Evolutionary conservation across 1,140 invertebrate species (phyloP).

Genomic region (Acromyrmex echinatior): DNA sequence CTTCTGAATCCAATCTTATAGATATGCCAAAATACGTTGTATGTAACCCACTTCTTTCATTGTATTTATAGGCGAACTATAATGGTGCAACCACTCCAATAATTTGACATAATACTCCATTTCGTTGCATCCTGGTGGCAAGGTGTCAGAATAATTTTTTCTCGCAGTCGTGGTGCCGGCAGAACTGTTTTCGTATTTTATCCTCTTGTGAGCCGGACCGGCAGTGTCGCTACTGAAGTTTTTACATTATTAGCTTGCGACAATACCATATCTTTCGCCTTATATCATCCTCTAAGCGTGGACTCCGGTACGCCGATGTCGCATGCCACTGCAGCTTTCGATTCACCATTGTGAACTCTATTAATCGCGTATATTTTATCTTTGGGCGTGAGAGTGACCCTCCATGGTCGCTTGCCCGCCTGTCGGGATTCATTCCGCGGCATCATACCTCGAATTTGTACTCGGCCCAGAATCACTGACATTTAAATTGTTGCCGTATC

Average conservation of each 20-base stretch:
- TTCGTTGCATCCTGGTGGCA: not conserved
- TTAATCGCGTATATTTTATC: constrained; percentile 93
- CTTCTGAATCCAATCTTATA: not conserved
- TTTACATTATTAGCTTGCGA: constrained; percentile 88
- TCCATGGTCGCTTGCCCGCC: constrained; percentile 90
- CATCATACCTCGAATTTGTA: not conserved
- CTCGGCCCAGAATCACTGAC: not conserved
- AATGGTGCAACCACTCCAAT: not conserved
- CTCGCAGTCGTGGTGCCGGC: not conserved
- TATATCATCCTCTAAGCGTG: constrained; percentile 94
- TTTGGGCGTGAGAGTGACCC: constrained; percentile 89
- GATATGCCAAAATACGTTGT: not conserved
- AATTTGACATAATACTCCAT: not conserved
- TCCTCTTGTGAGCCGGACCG: too few species aligned
- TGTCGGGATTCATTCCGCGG: constrained; percentile 66
- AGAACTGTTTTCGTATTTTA: not conserved
- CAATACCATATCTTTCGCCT: constrained; percentile 92
- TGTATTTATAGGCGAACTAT: not conserved
- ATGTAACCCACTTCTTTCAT: not conserved
- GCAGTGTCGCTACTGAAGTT: constrained; percentile 82
- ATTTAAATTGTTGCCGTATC: not conserved
- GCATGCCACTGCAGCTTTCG: constrained; percentile 93
- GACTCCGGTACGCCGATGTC: constrained; percentile 94
- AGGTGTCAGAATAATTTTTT: not conserved
- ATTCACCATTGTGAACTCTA: constrained; percentile 93